phyloP scores from a whole-genome alignment of 2,113 vertebrate species.

The Odontophorus gujanensis region DNA sequence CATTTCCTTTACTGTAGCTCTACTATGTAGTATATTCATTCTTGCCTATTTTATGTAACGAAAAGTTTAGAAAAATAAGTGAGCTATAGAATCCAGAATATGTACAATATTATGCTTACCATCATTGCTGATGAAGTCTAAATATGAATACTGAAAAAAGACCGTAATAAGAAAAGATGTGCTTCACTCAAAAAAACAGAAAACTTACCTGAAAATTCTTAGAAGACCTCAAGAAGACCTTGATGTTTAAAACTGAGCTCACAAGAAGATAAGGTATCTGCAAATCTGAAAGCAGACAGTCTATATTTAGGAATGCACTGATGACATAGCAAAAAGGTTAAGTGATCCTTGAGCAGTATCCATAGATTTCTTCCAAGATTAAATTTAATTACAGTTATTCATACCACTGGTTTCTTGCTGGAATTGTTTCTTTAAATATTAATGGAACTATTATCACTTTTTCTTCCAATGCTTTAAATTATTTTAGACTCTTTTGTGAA shows the following conservation, averaged over 20 bases:
- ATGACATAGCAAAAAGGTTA: slow-evolving; percentile 73
- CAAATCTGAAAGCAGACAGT: slow-evolving; percentile 42
- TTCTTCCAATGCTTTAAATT: slow-evolving; percentile 19
- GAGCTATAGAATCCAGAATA: not conserved
- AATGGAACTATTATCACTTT: slow-evolving; percentile 47
- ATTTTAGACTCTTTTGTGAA: slow-evolving; percentile 43
- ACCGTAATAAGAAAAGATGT: not conserved
- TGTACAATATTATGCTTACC: not conserved
- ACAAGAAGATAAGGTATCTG: slow-evolving; percentile 62
- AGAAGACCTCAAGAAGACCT: slow-evolving; percentile 61
- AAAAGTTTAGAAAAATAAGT: not conserved
- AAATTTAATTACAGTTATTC: slow-evolving; percentile 67
- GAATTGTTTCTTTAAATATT: slow-evolving; percentile 57
- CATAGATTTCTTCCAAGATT: slow-evolving; percentile 65
- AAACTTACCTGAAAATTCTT: not conserved
- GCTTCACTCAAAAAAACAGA: not conserved
- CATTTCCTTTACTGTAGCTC: not conserved
- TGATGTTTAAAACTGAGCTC: slow-evolving; percentile 40
- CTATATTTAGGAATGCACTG: slow-evolving; percentile 69
- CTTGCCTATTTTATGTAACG: not conserved
- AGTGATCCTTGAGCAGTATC: slow-evolving; percentile 70
- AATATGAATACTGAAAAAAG: not conserved
- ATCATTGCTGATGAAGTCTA: not conserved
- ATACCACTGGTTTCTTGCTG: slow-evolving; percentile 48
- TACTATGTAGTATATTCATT: not conserved